Evolutionary conservation across 2,888 invertebrate species (phyloP).

Genomic region (Sminthurides aquaticus): DNA sequence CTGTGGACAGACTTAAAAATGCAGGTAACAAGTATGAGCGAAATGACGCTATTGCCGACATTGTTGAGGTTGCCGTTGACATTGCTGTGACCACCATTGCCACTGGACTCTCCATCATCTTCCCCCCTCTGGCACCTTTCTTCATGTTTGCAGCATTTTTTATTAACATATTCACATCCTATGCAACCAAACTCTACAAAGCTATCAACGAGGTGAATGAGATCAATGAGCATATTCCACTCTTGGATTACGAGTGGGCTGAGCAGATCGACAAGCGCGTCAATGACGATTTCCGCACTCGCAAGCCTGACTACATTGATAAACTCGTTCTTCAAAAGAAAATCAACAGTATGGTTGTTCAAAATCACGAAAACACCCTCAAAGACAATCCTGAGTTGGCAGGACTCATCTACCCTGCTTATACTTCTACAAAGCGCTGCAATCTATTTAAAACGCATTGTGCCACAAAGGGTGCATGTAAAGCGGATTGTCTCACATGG

Average conservation of each 20-base stretch:
- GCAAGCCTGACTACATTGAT: conserved; percentile 18
- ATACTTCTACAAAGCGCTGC: too few species aligned
- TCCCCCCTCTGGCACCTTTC: conserved; percentile 23
- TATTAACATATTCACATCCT: conserved; percentile 3
- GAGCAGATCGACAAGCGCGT: conserved; percentile 1
- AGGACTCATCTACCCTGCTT: conserved; percentile 23
- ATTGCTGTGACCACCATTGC: conserved; percentile 20
- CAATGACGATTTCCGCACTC: conserved; percentile 6
- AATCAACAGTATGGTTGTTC: conserved; percentile 19
- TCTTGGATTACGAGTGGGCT: conserved; percentile 18
- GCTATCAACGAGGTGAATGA: conserved; percentile 20
- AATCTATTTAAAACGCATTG: too few species aligned
- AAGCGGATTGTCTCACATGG: too few species aligned
- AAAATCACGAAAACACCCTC: neutral
- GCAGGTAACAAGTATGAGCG: conserved; percentile 18
- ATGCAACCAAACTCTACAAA: conserved; percentile 8
- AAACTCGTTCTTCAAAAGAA: conserved; percentile 12
- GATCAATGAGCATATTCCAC: conserved; percentile 19
- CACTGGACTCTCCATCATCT: conserved; percentile 10
- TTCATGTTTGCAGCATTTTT: conserved; percentile 16
- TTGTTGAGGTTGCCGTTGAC: conserved; percentile 22
- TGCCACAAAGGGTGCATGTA: too few species aligned
- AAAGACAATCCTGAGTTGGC: conserved; percentile 10
- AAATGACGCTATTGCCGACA: conserved; percentile 32
- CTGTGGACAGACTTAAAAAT: neutral